Conservation (phyloP, 2,797 vertebrate species). For the Gobionotothen gibberifrons region DNA sequence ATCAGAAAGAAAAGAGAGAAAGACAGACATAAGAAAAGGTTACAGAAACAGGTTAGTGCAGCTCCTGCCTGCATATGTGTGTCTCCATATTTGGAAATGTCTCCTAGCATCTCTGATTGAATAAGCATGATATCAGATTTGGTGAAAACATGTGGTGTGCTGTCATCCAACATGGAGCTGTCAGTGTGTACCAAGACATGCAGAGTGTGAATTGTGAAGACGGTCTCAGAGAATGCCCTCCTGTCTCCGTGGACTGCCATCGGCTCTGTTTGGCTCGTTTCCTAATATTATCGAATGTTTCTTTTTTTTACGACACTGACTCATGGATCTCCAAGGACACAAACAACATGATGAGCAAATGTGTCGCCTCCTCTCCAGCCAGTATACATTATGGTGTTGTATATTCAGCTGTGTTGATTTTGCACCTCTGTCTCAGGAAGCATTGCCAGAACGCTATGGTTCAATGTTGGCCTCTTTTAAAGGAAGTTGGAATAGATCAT, state of each 20-base stretch:
- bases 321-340: constrained; percentile 31
- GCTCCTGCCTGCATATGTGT: constrained; percentile 33
- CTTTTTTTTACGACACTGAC: constrained; percentile 6
- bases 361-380: constrained; percentile 13
- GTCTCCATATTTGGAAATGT: constrained; percentile 63
- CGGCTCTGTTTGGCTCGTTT: constrained; percentile 33
- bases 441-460: neutral
- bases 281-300: constrained; percentile 22
- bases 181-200: constrained; percentile 55
- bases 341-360: constrained; percentile 27
- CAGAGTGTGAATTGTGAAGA: constrained; percentile 63
- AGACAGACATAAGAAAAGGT: neutral
- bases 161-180: constrained; percentile 71
- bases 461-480: constrained; percentile 25
- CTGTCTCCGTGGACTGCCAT: constrained; percentile 45
- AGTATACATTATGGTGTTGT: neutral
- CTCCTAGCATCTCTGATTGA: constrained; percentile 72
- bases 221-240: constrained; percentile 38
- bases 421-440: neutral
- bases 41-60: constrained; percentile 15
- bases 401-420: constrained; percentile 10
- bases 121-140: constrained; percentile 72
- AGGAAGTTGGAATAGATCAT: constrained; percentile 13
- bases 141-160: constrained; percentile 71
- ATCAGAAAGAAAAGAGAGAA: neutral